A percentile compares a stretch with the other conserved stretches of the same genome.
Conservation (phyloP, 2,888 invertebrate genomes). For the Philereme vetulata region DNA sequence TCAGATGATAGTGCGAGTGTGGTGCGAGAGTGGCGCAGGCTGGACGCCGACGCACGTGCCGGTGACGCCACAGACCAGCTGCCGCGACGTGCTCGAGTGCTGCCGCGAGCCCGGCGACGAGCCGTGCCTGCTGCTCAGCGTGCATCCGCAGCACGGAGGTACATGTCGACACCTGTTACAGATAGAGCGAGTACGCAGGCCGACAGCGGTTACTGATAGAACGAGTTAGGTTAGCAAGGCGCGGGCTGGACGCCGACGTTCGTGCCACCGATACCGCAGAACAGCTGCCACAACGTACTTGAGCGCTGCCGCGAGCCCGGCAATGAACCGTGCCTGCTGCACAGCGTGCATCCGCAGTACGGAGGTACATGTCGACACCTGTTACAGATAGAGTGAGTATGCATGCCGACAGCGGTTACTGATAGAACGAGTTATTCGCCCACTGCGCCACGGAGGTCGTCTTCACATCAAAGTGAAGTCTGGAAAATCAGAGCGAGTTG, state of each 20-base stretch:
- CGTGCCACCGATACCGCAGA: slow-evolving; percentile 86
- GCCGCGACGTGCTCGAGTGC: slow-evolving; percentile 86
- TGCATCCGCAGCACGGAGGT: slow-evolving; percentile 74
- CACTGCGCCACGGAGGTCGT: too few species aligned
- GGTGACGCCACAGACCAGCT: slow-evolving; percentile 86
- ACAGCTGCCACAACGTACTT: slow-evolving; percentile 85
- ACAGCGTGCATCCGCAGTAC: slow-evolving; percentile 82
- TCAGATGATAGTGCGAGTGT: slow-evolving; percentile 88
- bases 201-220: slow-evolving; percentile 74
- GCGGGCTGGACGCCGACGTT: slow-evolving; percentile 79
- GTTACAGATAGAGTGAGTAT: too few species aligned
- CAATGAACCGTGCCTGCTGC: slow-evolving; percentile 85
- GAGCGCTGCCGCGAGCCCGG: slow-evolving; percentile 87
- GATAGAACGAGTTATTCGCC: too few species aligned
- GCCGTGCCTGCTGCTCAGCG: slow-evolving; percentile 83
- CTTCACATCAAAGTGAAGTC: too few species aligned
- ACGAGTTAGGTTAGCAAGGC: slow-evolving; percentile 85
- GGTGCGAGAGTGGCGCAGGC: slow-evolving; percentile 82
- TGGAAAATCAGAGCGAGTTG: too few species aligned
- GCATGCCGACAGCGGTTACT: not conserved
- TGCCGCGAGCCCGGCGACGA: slow-evolving; percentile 87
- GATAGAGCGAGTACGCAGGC: too few species aligned
- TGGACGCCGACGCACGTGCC: slow-evolving; percentile 85
- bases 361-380: too few species aligned
- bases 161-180: not conserved